phyloP scores from a whole-genome alignment of 2,888 invertebrate genomes.

The Tenthredo notha region DNA sequence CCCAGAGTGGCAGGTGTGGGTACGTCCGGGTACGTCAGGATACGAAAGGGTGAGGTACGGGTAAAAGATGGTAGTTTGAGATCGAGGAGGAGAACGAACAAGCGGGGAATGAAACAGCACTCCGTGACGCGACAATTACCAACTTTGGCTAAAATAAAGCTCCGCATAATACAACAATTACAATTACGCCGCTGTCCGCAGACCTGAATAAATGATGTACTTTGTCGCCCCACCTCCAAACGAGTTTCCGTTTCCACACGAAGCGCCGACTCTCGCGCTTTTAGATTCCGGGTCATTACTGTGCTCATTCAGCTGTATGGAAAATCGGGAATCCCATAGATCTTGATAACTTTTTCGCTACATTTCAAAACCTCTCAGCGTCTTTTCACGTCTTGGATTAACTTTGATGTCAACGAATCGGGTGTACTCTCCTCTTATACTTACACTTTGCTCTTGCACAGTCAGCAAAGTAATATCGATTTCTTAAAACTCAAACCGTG shows the following conservation, averaged over 20 bases:
- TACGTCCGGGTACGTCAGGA: background rate
- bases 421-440: constrained; percentile 20
- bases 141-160: constrained; percentile 46
- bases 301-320: constrained; percentile 46
- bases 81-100: background rate
- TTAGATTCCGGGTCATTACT: constrained; percentile 51
- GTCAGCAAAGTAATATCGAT: constrained; percentile 46
- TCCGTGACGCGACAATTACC: constrained; percentile 48
- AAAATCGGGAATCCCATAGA: constrained; percentile 47
- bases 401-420: constrained; percentile 51
- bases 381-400: constrained; percentile 40
- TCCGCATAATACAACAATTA: constrained; percentile 49
- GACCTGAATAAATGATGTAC: constrained; percentile 50
- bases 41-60: background rate
- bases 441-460: constrained; percentile 36
- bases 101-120: constrained; percentile 21
- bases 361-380: constrained; percentile 46
- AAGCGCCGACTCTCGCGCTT: constrained; percentile 46
- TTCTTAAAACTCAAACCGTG: background rate
- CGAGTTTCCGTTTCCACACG: constrained; percentile 41
- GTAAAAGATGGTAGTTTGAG: constrained; percentile 12
- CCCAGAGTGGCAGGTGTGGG: constrained; percentile 5
- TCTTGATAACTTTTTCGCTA: constrained; percentile 50
- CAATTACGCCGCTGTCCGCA: constrained; percentile 49
- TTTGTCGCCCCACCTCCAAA: constrained; percentile 44